Evolutionary conservation across 2,888 invertebrate genomes (phyloP).

Genomic region (Mellilla xanthometata): DNA sequence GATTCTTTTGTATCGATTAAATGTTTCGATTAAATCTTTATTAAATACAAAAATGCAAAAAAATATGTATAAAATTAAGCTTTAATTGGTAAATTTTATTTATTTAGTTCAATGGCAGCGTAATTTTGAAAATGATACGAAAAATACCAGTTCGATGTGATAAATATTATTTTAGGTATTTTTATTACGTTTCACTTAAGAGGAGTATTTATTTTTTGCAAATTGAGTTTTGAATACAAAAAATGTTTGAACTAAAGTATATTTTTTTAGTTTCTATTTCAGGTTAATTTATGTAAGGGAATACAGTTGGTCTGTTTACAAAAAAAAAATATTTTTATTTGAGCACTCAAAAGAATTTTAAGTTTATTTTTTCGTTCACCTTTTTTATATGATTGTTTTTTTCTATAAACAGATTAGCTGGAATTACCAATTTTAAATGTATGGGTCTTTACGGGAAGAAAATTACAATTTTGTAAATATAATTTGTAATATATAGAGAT

Average conservation of each 20-base stretch:
- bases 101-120: conserved; percentile 48
- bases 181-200: conserved; percentile 32
- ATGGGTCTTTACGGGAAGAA: conserved; percentile 76
- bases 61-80: conserved; percentile 54
- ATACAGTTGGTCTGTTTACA: conserved; percentile 32
- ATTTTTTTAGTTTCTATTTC: conserved; percentile 43
- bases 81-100: conserved; percentile 65
- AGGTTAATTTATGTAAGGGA: conserved; percentile 35
- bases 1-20: no score
- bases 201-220: conserved; percentile 45
- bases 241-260: conserved; percentile 28
- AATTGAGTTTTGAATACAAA: conserved; percentile 48
- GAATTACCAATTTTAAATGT: conserved; percentile 28
- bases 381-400: no score
- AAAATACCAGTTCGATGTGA: conserved; percentile 74
- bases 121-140: conserved; percentile 22
- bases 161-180: conserved; percentile 72
- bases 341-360: no score
- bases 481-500: conserved; percentile 78
- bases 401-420: conserved; percentile 22
- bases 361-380: no score
- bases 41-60: neutral
- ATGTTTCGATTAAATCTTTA: no score
- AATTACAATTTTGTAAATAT: conserved; percentile 68
- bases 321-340: neutral